These are phyloP conservation scores for Gari tellinella DNA, from an alignment of 2,888 invertebrate species.

Conservation along the genomic window DNA sequence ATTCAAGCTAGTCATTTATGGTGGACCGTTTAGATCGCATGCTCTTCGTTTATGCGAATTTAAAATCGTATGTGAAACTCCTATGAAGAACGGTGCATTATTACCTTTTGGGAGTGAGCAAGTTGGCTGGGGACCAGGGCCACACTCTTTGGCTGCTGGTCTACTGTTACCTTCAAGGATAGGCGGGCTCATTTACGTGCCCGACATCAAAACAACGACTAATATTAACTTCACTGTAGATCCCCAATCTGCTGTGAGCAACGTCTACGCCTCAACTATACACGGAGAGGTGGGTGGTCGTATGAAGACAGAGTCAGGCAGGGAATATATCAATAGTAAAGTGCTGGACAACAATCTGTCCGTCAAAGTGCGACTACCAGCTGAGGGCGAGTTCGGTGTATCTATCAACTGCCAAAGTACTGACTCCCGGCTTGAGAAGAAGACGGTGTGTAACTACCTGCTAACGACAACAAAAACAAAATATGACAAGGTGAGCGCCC, in stretches of 20 bases:
- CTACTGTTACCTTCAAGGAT: conserved; percentile 57
- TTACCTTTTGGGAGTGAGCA: conserved; percentile 47
- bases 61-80: conserved; percentile 40
- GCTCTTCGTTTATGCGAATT: conserved; percentile 51
- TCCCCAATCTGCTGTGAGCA: conserved; percentile 7
- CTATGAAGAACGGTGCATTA: conserved; percentile 24
- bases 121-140: conserved; percentile 63
- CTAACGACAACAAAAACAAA: conserved; percentile 31
- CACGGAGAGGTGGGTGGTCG: background rate
- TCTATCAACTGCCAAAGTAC: conserved; percentile 18
- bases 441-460: conserved; percentile 53
- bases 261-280: conserved; percentile 19
- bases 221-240: conserved; percentile 45
- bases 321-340: background rate
- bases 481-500: conserved; percentile 22
- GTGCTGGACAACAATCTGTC: conserved; percentile 4
- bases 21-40: conserved; percentile 46
- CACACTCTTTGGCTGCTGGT: conserved; percentile 42
- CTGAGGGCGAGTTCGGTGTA: conserved; percentile 50
- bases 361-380: conserved; percentile 20
- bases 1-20: conserved; percentile 58
- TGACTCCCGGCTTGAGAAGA: background rate
- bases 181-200: conserved; percentile 46
- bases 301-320: background rate
- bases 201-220: conserved; percentile 17